A percentile compares a stretch with the other conserved stretches of the same genome.
Conservation (phyloP, 2,113 vertebrate species). For the Platanista minor region DNA sequence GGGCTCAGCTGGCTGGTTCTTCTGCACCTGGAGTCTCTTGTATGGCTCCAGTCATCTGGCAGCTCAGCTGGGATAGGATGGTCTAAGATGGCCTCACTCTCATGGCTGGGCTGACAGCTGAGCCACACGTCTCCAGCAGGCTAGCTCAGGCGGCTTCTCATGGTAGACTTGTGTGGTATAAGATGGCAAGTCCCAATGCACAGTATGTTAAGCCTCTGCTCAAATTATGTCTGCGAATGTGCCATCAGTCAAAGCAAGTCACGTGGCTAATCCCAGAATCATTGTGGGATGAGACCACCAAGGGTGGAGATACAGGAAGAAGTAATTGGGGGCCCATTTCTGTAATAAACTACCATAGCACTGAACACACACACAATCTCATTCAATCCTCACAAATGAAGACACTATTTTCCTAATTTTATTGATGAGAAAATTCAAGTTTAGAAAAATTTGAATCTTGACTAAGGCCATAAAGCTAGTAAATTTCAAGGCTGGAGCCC, state of each 20-base stretch:
- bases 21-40: not conserved
- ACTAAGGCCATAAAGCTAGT: not conserved
- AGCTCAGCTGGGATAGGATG: not conserved
- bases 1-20: not conserved
- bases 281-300: not conserved
- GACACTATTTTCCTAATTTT: constrained; percentile 18
- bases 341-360: not conserved
- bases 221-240: not conserved
- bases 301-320: not conserved
- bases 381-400: not conserved
- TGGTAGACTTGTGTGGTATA: not conserved
- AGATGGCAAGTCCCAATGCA: not conserved
- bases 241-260: not conserved
- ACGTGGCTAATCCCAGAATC: not conserved
- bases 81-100: not conserved
- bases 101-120: not conserved
- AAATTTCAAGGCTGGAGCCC: not conserved
- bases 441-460: not conserved
- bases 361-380: not conserved
- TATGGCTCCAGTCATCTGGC: not conserved
- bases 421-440: constrained; percentile 17
- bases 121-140: not conserved
- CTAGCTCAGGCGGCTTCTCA: not conserved
- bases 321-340: not conserved
- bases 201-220: not conserved